Base-by-base conservation (phyloP, 1,140 invertebrate species). In the Lordiphosa stackelbergi region DNA sequence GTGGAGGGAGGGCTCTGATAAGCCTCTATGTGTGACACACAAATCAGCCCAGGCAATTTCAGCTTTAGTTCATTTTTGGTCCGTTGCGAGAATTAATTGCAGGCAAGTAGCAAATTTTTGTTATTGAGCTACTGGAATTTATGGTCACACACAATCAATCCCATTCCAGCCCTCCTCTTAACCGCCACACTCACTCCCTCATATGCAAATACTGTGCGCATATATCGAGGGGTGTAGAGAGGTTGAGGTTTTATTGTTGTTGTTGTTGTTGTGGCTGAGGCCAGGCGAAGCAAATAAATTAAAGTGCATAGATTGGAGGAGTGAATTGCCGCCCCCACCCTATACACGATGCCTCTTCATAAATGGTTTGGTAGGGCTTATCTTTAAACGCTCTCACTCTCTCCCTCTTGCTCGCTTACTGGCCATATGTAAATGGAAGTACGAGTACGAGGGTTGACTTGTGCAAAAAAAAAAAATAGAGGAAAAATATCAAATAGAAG, bases 41-140 rank as follows among this genome's bases (percentile, higher is more conserved):
- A 49, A 45, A 58, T 31, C 28, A 31, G 28, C 28, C 6, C 28
- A 63, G 49, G 40, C 31, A 60, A 65, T 52, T 31, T 31, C 42
- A 65, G 37, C 56, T 66, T 46, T 22, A 46, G 24, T 46, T 46
- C 43, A 46, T 46, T 65, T 53, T 31, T 5, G 28, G 28, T 19
- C 41, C 58, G 61, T 28, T 24, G 45, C 54, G 68, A 83, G 68
- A 83, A 81, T 81, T 81, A 81, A 81, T 81, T 81, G 69, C 77
- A 63, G 59, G 31, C 46, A 41, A 31, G 38, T 51, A 35, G 53
- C 55, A 45, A 41, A 59, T 52, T 31, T 31, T 68, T 61, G 28
- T 45, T 19, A 24, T 19, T 45, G 31, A 31, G 72, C 72, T 55
- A 58, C 77, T 81, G 77, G 77, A 81, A 81, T 81, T 81, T 83